phyloP scores from a whole-genome alignment of 2,113 vertebrate genomes.

The Melierax canorus region DNA sequence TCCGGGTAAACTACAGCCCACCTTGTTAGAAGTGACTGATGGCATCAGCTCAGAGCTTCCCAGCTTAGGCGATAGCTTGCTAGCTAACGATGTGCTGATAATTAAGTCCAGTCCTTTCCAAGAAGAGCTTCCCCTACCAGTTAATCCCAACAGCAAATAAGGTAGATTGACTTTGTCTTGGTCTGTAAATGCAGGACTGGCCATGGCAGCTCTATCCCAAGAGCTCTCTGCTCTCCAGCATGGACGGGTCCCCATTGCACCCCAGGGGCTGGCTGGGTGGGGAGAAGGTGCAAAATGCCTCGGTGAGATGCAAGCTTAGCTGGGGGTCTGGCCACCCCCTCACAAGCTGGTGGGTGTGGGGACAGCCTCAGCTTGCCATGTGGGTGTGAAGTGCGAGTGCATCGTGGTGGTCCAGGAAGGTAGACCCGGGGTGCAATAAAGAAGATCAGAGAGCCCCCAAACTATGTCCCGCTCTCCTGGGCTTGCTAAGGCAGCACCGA shows the following conservation, averaged over 20 bases:
- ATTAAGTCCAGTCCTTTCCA: slow-evolving; percentile 17
- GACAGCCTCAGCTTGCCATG: background rate
- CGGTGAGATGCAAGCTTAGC: background rate
- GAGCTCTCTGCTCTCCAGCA: background rate
- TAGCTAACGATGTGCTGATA: slow-evolving; percentile 31
- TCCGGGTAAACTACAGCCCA: background rate
- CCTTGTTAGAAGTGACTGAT: background rate
- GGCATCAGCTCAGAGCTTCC: background rate
- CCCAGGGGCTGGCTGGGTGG: background rate
- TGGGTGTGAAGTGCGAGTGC: background rate
- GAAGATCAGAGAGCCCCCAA: background rate
- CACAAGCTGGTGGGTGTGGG: background rate
- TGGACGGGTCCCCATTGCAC: background rate
- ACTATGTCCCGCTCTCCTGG: background rate
- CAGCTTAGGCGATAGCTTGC: background rate
- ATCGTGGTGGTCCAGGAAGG: background rate
- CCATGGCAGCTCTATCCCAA: background rate
- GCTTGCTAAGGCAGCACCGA: background rate
- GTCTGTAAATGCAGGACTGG: background rate
- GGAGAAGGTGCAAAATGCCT: slow-evolving; percentile 47
- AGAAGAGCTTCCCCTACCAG: background rate
- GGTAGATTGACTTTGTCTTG: background rate
- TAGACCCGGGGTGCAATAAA: background rate
- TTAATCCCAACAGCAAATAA: slow-evolving; percentile 51
- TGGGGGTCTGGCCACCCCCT: background rate